Percentiles rank a stretch among this genome's conserved stretches.
Evolutionary conservation across 2,113 vertebrate genomes (phyloP).

Genomic region (Maccullochella peelii): DNA sequence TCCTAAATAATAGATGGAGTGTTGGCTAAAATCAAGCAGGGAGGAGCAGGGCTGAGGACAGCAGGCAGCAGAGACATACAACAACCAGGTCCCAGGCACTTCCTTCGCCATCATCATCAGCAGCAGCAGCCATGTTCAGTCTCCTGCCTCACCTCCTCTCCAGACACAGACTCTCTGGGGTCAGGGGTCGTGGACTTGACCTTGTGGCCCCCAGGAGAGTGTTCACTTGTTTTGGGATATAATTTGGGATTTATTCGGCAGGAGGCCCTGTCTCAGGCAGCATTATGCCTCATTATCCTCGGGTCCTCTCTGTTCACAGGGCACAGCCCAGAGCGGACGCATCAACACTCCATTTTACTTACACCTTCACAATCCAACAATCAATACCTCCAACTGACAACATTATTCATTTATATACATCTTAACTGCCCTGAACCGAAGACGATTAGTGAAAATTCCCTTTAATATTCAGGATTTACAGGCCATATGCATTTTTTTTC

Average conservation of each 20-base stretch:
- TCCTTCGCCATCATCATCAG: constrained; percentile 43
- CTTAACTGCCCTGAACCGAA: constrained; percentile 43
- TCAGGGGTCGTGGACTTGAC: constrained; percentile 87
- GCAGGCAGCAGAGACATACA: constrained; percentile 72
- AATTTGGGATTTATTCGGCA: constrained; percentile 84
- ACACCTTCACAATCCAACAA: constrained; percentile 70
- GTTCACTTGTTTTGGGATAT: constrained; percentile 79
- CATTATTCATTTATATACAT: constrained; percentile 70
- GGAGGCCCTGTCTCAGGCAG: constrained; percentile 71
- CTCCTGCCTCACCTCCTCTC: constrained; percentile 71
- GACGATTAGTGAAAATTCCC: not conserved
- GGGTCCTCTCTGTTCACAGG: constrained; percentile 58
- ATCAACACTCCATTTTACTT: constrained; percentile 74
- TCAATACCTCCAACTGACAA: constrained; percentile 77
- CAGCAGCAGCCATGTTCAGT: constrained; percentile 55
- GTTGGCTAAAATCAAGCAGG: constrained; percentile 81
- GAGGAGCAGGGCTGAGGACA: constrained; percentile 77
- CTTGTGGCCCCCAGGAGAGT: constrained; percentile 82
- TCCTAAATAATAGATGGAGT: constrained; percentile 86
- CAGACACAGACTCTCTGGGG: constrained; percentile 81
- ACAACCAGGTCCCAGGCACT: constrained; percentile 68
- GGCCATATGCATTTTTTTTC: not conserved
- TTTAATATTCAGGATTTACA: constrained; percentile 18
- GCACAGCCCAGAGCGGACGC: constrained; percentile 48
- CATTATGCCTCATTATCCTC: constrained; percentile 81